Base-by-base conservation (phyloP, 2,888 invertebrate species). In the Noctuana brunneofusca region DNA sequence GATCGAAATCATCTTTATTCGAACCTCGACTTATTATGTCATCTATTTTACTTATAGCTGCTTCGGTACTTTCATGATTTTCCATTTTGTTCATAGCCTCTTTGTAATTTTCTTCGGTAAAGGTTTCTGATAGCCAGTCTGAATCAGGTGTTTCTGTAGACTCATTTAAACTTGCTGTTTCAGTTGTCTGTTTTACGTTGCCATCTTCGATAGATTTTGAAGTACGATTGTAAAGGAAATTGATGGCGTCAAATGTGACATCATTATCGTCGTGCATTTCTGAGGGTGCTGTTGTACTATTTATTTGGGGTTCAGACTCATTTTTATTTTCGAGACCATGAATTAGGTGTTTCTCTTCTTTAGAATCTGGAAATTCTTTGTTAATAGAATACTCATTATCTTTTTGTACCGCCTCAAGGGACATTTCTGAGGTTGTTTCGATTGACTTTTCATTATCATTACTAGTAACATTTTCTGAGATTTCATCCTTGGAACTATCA, bases 1-100 rank as follows among this genome's bases (percentile, higher is more conserved):
- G 87, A 68, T 88, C 89, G 67, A 86, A 85, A 71, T 89, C 88
- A 57, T 86, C 84, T 71, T 86, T 89, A 3, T 71, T 69, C 32
- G 72, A 60, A 2, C 78, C 83, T 24, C 68, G 74, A 35, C 72
- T 79, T 56, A 87, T 78, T 55, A 86, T 75, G 66, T 83, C 83
- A 27, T 87, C 86, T 59, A 80, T 65, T 78, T 83, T 85, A 20
- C 65, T 72, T n/a, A 71, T 50, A 22, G 71, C 62, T 8, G 72
- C 43, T 71, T 85, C 84, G 16, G 87, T 87, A 52, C 83, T 82
- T 68, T 76, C 78, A 27, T 70, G 72, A 64, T 78, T 80, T 66
- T 75, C 73, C 69, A 79, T 76, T 66, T 78, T 80, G 63, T 83
- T 84, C 65, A 83, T 79, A 43, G 75, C 70, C 65, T 85, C 81